Percentiles rank a stretch among this genome's conserved stretches.
These are phyloP conservation scores for Chaetodon auriga DNA, from an alignment of 2,113 vertebrate species.

Conservation along the genomic window DNA sequence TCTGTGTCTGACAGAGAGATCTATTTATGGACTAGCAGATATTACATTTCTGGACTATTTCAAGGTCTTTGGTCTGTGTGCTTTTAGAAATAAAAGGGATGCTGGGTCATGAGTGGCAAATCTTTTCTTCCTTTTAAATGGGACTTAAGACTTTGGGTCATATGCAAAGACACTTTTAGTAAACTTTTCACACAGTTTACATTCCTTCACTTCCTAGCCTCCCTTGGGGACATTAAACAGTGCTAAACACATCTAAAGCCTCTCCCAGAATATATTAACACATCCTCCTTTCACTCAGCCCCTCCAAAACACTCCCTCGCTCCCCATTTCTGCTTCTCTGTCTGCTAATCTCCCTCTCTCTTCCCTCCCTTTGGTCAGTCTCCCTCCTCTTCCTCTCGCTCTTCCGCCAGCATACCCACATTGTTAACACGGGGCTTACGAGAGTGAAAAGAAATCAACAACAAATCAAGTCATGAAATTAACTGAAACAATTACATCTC, in stretches of 20 bases:
- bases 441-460: constrained; percentile 16
- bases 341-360: not conserved
- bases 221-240: constrained; percentile 23
- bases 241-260: constrained; percentile 33
- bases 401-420: not conserved
- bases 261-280: constrained; percentile 36
- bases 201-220: not conserved
- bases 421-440: constrained; percentile 8
- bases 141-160: not conserved
- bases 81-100: constrained; percentile 21
- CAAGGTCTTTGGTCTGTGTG: not conserved
- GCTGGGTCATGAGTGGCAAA: constrained; percentile 25
- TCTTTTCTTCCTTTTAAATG: constrained; percentile 48
- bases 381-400: not conserved
- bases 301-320: not conserved
- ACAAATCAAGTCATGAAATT: constrained; percentile 58
- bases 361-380: not conserved
- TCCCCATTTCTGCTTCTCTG: constrained; percentile 11
- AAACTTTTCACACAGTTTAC: constrained; percentile 19
- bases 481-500: constrained; percentile 54
- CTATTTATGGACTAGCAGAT: not conserved
- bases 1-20: not conserved
- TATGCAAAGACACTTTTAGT: constrained; percentile 27
- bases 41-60: not conserved
- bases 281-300: constrained; percentile 32